A percentile compares a stretch with the other conserved stretches of the same genome.
Evolutionary conservation across 2,888 invertebrate species (phyloP).

Genomic region (Drosophila incognita): DNA sequence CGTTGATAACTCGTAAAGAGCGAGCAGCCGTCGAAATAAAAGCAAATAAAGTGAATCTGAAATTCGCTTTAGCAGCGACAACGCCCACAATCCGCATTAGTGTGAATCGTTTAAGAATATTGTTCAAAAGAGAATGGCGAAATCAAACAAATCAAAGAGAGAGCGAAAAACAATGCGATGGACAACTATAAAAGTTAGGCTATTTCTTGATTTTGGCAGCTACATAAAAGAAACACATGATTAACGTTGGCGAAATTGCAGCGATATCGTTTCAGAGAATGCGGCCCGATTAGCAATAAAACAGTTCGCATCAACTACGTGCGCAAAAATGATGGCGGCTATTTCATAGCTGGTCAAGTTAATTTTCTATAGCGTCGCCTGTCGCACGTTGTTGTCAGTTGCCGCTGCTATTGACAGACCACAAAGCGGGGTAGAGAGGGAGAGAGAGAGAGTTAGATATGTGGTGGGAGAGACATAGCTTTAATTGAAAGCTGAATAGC

Average conservation of each 20-base stretch:
- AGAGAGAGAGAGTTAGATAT: neutral
- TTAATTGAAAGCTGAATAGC: constrained; percentile 77
- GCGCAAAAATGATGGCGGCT: constrained; percentile 54
- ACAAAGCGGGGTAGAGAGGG: neutral
- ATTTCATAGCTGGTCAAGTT: constrained; percentile 65
- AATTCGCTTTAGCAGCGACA: neutral
- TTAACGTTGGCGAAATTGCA: neutral
- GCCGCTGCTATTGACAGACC: constrained; percentile 64
- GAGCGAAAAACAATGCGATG: neutral
- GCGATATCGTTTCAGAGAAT: constrained; percentile 15
- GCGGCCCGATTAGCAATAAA: constrained; percentile 44
- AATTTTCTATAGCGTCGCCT: constrained; percentile 71
- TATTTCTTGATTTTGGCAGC: neutral
- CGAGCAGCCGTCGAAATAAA: neutral
- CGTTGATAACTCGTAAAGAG: constrained; percentile 11
- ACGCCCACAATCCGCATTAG: neutral
- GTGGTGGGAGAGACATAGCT: constrained; percentile 33
- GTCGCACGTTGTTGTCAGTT: constrained; percentile 76
- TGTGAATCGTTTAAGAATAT: neutral
- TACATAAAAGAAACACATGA: neutral
- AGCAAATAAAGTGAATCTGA: neutral
- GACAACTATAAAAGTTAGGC: neutral
- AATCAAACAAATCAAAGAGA: neutral
- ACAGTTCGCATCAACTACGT: constrained; percentile 61
- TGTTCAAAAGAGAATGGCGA: neutral